Percentiles rank a stretch among this genome's conserved stretches.
These are phyloP conservation scores for Sebastes nivosus DNA, from an alignment of 2,797 vertebrate species.

Conservation along the genomic window DNA sequence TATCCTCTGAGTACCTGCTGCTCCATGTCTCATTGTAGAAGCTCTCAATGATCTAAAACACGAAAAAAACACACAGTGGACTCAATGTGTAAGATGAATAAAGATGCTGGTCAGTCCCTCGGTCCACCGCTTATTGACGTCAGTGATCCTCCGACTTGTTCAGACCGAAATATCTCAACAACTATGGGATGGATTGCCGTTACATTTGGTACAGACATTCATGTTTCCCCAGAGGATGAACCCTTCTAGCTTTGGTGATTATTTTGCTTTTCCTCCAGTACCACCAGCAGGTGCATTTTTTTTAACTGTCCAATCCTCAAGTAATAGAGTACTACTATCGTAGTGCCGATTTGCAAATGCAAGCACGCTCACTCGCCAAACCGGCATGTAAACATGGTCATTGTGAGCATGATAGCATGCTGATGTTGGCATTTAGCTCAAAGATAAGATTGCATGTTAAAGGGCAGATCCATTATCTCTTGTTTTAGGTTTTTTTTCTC, in stretches of 20 bases:
- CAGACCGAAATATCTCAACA: neutral
- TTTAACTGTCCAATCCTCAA: neutral
- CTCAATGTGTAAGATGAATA: neutral
- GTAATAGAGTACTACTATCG: neutral
- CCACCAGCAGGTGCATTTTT: neutral
- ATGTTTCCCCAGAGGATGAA: neutral
- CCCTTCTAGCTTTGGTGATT: neutral
- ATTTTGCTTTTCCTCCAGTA: neutral
- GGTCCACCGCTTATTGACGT: neutral
- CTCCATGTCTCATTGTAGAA: conserved; percentile 94
- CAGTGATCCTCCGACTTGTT: neutral
- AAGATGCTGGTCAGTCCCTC: neutral
- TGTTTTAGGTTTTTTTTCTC: rapidly evolving
- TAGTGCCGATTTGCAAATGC: neutral
- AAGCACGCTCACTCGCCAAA: neutral
- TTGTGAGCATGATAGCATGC: neutral
- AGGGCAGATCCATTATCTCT: rapidly evolving
- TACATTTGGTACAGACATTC: neutral
- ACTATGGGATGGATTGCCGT: neutral
- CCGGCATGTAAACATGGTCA: neutral
- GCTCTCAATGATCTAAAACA: conserved; percentile 88
- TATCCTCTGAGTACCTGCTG: conserved; percentile 81
- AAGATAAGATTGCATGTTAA: no score
- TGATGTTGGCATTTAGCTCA: no score
- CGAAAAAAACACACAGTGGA: neutral